phyloP scores from a whole-genome alignment of 2,888 invertebrate genomes.

The Apamea sordens region DNA sequence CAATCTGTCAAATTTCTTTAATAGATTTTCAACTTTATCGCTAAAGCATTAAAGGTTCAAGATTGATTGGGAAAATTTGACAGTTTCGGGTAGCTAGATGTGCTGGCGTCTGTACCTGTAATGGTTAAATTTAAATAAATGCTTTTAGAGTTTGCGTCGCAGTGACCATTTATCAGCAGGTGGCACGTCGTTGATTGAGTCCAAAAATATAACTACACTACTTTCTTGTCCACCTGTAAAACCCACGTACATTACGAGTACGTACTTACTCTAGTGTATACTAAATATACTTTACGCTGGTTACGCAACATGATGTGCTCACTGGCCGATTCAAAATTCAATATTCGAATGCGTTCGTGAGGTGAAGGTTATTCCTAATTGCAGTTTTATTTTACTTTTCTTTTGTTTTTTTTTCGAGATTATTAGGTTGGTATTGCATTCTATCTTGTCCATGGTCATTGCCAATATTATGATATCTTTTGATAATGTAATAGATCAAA shows the following conservation, averaged over 20 bases:
- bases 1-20: no score
- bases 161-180: neutral
- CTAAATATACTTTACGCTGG: conserved; percentile 49
- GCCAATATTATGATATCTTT: conserved; percentile 16
- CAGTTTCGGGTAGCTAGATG: no score
- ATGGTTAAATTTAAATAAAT: neutral
- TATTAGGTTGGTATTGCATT: conserved; percentile 18
- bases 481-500: conserved; percentile 16
- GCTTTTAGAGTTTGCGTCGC: neutral
- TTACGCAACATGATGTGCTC: conserved; percentile 68
- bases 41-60: no score
- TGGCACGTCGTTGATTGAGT: neutral
- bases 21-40: no score
- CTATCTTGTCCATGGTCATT: conserved; percentile 44
- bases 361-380: conserved; percentile 69
- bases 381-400: conserved; percentile 44
- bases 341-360: conserved; percentile 51
- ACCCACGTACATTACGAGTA: neutral
- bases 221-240: conserved; percentile 4
- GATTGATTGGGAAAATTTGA: no score
- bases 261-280: conserved; percentile 30
- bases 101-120: no score
- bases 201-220: conserved; percentile 9
- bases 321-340: conserved; percentile 64
- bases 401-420: conserved; percentile 21